A percentile compares a stretch with the other conserved stretches of the same genome.
Evolutionary conservation across 2,113 vertebrate genomes (phyloP).

Genomic region (Macaca fascicularis): T2T-MFA8v1.1 NC_088384.1:82774501-82775000

Average conservation of each 20-base stretch:
- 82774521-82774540: background rate
- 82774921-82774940: background rate
- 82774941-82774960: background rate
- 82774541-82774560: conserved; percentile 39
- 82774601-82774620: conserved; percentile 41
- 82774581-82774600: conserved; percentile 58
- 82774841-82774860: background rate
- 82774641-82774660: conserved; percentile 18
- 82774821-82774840: background rate
- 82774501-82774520: background rate
- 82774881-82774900: background rate
- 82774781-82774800: conserved; percentile 70
- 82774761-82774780: background rate
- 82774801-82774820: conserved; percentile 24
- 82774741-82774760: conserved; percentile 14
- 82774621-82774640: background rate
- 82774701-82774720: background rate
- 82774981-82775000: background rate
- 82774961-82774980: background rate
- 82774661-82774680: conserved; percentile 51
- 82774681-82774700: background rate
- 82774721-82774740: conserved; percentile 62
- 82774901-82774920: background rate
- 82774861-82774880: conserved; percentile 7
- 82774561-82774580: conserved; percentile 45